Evolutionary conservation across 2,888 invertebrate species (phyloP), one percentile per base, ranked within the genome.

Genomic region (Cryptocephalus moraei): DNA sequence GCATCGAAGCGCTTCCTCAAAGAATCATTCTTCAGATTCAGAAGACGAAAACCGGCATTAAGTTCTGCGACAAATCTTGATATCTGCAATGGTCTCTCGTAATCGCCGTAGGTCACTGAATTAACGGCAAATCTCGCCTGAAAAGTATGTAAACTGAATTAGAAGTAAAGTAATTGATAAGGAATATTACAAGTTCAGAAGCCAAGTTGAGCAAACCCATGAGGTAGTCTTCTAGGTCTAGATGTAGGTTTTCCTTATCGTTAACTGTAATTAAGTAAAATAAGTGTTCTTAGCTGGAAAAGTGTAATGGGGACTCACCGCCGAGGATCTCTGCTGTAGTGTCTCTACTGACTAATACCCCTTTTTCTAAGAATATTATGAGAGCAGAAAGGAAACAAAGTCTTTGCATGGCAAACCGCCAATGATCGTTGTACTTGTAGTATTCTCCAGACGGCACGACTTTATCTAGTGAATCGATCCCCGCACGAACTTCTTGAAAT

Each of bases 191-290:
- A 78, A 94, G 66, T 73, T 94, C 94, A 11, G 87, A 82, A 33
- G 91, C 86, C 56, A 94, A 71, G 62, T 84, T 80, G 11, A 94
- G 73, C 9, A 93, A 69, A 0, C 94, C 94, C 68, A 85, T 80
- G 13, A 95, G 73, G 61, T 89, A 94, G 64, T 94, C 94, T 68
- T 95, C 94, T 32, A 94, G 74, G 57, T 94, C 93, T 57, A 94
- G 72, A 62, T 92, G 91, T 63, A 94, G 90, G 0, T 88, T 90
- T n/a, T 82, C 77, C 49, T 80, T 77, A 0, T 76, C 73, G 63
- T 84, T 80, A 14, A 91, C 90, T 91, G 69, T 32, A 74, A 55
- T 36, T 39, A 12, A 36, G 36, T 11, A 36, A 36, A 36, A 4
- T 36, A 36, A 36, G 12, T 36, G 12, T 36, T 34, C 34, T 34